Evolutionary conservation across 2,113 vertebrate genomes (phyloP), one percentile per base, ranked within the genome.

Genomic region (Cygnus atratus): DNA sequence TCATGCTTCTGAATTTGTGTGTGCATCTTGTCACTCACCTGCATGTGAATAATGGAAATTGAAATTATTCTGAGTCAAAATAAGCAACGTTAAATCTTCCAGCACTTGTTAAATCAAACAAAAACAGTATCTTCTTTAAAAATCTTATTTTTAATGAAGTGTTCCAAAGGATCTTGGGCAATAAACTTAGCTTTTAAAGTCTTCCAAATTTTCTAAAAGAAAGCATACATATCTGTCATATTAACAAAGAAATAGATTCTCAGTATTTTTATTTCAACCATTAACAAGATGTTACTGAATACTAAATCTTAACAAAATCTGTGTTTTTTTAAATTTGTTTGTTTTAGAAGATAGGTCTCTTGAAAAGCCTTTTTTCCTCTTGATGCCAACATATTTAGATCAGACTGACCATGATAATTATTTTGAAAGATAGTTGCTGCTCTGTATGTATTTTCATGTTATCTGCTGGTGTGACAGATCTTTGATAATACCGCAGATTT

Each of bases 331-430:
- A 12, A 19, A 29, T 63, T 84, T 87, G 5, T 43, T 5, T n/a
- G 13, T 54, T 77, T 80, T 46, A 81, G 84, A 77, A 92, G 35
- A n/a, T 84, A 54, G 3, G 19, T 73, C 41, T 57, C 54, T 20
- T 95, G 80, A 93, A 94, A 95, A 95, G 39, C 19, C 5, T 63
- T 93, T 92, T 90, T 96, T 92, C 35, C 13, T 91, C 68, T 94
- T 93, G 48, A 70, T 62, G 76, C 39, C 48, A 93, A 18, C 46
- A 48, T 26, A 31, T 88, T 79, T 91, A 97, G 78, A 84, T 87
- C 86, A 97, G 85, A 39, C 63, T 81, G 82, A 77, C 43, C 25
- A 80, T 57, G 71, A 74, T 82, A 92, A 68, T 76, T 46, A 21
- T 20, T 75, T 78, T 71, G 83, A 70, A 87, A 72, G 48, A 39